Evolutionary conservation across 1,140 invertebrate genomes (phyloP), one percentile per base, ranked within the genome.

Genomic region (Caerostris darwini): DNA sequence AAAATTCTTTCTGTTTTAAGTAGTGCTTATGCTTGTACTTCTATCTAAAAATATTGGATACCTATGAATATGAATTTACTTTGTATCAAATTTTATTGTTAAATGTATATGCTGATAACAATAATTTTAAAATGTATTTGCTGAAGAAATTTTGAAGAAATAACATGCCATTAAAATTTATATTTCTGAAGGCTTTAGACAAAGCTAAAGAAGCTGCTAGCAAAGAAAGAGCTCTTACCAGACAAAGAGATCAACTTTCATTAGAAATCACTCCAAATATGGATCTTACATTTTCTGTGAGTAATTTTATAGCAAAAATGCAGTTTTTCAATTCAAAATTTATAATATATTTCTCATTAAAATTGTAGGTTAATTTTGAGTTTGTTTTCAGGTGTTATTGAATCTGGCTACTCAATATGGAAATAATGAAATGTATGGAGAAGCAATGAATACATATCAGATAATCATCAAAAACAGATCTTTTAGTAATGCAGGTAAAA

Each of bases 181-280:
- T 95, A 19, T 94, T 87, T 56, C 58, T 95, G 10, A 58, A 96
- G 95, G 97, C 99, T 0, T 96, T 99, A 58, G 98, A 99, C 88
- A 98, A 99, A 96, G 99, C 99, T 0, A 99, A 99, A 96, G 99
- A 99, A 96, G 99, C 99, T 17, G 99, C 98, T 1, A 97, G 98
- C 8, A 98, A 99, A 96, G 99, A 99, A 96, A 96, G 97, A 94
- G 97, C 97, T 94, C 96, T 99, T n/a, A 98, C 99, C 92, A 96
- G 98, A 94, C 97, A 99, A 95, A 98, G 99, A 95, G 98, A 99
- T 96, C 98, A 99, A 96, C 97, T 98, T 94, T 97, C 98, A 77
- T 96, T 98, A 90, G 98, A 97, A 83, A 98, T 99, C 92, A 97
- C 97, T 93, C 98, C 99, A 95, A 99, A 99, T 96, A 97, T 99